These are phyloP conservation scores for Stylophora pistillata DNA, from an alignment of 64 coral and sea anemone species.

Conservation along the genomic window DNA sequence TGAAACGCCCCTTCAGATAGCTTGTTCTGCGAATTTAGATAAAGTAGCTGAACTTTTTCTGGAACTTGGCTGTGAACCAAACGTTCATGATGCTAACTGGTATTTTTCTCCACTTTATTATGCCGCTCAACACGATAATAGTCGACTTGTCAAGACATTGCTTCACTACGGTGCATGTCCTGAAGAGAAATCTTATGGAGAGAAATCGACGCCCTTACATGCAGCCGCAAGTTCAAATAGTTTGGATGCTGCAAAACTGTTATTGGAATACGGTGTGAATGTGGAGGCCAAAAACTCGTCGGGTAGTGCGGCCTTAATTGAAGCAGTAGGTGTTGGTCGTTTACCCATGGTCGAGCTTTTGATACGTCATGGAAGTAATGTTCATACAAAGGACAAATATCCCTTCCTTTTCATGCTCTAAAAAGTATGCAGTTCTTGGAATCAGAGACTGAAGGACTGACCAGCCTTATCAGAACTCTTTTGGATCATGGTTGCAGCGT, in stretches of 20 bases:
- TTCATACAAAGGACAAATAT: background rate
- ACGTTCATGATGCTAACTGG: too few relatives aligned
- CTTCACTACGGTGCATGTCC: background rate
- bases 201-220: slow-evolving; percentile 3
- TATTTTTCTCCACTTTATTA: background rate
- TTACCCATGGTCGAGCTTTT: background rate
- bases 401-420: background rate
- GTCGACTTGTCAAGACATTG: background rate
- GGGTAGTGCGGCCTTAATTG: background rate
- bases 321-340: background rate
- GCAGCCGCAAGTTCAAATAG: background rate
- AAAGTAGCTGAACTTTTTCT: slow-evolving; percentile 5
- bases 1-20: slow-evolving; percentile 7
- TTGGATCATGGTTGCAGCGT: slow-evolving; percentile 3
- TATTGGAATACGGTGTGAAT: background rate
- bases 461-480: background rate
- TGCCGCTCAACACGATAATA: background rate
- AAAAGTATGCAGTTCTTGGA: background rate
- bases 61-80: background rate
- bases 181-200: background rate
- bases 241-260: background rate
- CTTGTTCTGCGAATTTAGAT: slow-evolving; percentile 2
- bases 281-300: background rate
- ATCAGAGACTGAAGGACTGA: background rate
- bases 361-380: background rate